phyloP scores from a whole-genome alignment of 2,797 vertebrate species.

The Gila robusta region DNA sequence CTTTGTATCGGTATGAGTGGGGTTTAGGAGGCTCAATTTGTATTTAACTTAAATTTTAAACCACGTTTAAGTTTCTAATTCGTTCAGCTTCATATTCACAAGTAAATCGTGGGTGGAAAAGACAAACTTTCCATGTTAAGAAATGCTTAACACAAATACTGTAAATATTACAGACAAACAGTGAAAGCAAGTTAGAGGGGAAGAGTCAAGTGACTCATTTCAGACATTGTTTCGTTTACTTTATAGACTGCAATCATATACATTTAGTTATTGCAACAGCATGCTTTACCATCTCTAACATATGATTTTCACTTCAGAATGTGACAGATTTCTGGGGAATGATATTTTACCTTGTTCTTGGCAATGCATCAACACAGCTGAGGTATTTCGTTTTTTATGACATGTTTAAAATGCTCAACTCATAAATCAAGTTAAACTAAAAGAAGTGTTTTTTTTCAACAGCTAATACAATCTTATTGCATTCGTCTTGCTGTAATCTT shows the following conservation, averaged over 20 bases:
- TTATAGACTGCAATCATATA: neutral
- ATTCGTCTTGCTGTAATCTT: neutral
- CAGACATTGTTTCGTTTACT: neutral
- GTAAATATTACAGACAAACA: neutral
- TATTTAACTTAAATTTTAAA: neutral
- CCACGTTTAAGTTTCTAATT: neutral
- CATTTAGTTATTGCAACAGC: neutral
- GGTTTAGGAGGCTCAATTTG: neutral
- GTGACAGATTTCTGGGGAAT: neutral
- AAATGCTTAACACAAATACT: slow-evolving; percentile 5
- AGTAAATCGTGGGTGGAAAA: neutral
- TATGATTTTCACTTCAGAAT: neutral
- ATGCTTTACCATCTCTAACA: neutral
- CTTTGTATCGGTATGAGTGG: neutral
- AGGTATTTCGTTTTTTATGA: neutral
- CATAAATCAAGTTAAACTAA: neutral
- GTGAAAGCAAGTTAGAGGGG: neutral
- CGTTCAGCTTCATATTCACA: neutral
- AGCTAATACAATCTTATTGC: neutral
- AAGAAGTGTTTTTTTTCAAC: neutral
- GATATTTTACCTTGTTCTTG: slow-evolving; percentile 2
- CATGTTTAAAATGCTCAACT: neutral
- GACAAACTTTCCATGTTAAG: neutral
- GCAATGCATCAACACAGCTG: neutral
- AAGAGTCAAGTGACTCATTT: slow-evolving; percentile 13